Percentiles rank a stretch among this genome's conserved stretches.
Evolutionary conservation across 2,113 vertebrate species (phyloP).

Genomic region (Protobothrops flavoviridis): DNA sequence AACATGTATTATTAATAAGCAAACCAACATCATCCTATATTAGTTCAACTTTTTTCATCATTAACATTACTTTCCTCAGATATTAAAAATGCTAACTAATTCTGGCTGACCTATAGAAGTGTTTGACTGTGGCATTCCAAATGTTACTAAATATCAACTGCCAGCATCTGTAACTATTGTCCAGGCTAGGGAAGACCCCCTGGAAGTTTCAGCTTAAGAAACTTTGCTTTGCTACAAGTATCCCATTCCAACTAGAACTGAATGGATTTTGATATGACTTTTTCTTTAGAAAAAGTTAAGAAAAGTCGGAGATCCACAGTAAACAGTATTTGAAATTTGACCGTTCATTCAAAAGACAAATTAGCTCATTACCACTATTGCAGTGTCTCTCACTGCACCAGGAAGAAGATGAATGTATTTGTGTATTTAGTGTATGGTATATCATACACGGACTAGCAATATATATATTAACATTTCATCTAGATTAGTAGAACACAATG

Average conservation of each 20-base stretch:
- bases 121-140: neutral
- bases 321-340: neutral
- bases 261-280: neutral
- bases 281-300: neutral
- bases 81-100: neutral
- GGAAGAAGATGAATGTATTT: neutral
- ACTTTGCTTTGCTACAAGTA: neutral
- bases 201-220: neutral
- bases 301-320: neutral
- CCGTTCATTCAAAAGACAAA: neutral
- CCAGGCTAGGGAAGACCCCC: neutral
- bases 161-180: neutral
- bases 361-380: neutral
- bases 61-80: neutral
- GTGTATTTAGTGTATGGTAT: neutral
- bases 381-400: neutral
- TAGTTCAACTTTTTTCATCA: neutral
- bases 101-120: neutral
- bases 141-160: neutral
- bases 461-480: neutral
- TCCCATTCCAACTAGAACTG: neutral
- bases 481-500: neutral
- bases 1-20: neutral
- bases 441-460: neutral
- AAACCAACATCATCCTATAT: neutral